These are phyloP conservation scores for Chrysomela aeneicollis DNA, from an alignment of 2,888 invertebrate genomes.

Conservation along the genomic window DNA sequence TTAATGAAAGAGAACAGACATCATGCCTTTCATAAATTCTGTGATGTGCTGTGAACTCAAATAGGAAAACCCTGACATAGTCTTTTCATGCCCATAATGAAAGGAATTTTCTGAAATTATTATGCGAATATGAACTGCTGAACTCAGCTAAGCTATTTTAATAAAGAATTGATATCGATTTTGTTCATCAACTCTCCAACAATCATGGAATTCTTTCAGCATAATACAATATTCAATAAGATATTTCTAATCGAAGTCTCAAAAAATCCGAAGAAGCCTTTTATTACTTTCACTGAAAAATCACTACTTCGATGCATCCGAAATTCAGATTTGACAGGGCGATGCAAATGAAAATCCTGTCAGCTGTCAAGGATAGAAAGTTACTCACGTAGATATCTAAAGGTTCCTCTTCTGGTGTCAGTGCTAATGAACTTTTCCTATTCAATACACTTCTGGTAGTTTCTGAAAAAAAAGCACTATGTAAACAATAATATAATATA, in stretches of 20 bases:
- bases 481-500: too few relatives aligned
- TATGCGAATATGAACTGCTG: neutral
- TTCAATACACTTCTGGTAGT: constrained; percentile 66
- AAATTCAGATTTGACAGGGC: too few relatives aligned
- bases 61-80: neutral
- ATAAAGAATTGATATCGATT: too few relatives aligned
- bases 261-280: too few relatives aligned
- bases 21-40: neutral
- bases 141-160: neutral
- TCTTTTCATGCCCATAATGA: neutral
- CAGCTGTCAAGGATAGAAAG: neutral
- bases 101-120: neutral
- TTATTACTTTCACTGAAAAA: too few relatives aligned
- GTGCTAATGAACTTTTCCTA: constrained; percentile 73
- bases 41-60: neutral
- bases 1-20: neutral
- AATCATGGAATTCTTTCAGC: too few relatives aligned
- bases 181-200: too few relatives aligned
- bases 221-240: too few relatives aligned
- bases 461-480: constrained; percentile 63
- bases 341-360: too few relatives aligned
- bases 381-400: constrained; percentile 74
- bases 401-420: constrained; percentile 77
- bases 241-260: too few relatives aligned
- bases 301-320: too few relatives aligned